These are phyloP conservation scores for Cephalotes varians DNA, from an alignment of 2,888 invertebrate species.

Conservation along the genomic window DNA sequence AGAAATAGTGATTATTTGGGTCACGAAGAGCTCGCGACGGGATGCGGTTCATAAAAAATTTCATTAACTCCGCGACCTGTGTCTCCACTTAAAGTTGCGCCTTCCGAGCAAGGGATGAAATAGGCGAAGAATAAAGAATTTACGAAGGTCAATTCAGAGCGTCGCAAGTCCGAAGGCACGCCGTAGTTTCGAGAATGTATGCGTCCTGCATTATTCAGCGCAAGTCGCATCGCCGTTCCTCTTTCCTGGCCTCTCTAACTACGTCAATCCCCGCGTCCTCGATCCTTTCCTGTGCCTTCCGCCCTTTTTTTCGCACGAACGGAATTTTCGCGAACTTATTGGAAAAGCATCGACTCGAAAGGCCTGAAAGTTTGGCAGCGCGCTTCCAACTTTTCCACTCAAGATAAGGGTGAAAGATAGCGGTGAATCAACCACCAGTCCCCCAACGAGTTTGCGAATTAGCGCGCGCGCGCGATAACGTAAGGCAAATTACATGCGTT, in stretches of 20 bases:
- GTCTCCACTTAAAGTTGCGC: background rate
- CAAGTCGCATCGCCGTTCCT: constrained; percentile 31
- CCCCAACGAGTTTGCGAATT: constrained; percentile 58
- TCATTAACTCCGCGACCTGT: constrained; percentile 55
- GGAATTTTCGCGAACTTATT: constrained; percentile 72
- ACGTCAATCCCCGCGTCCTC: constrained; percentile 16
- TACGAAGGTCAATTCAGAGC: constrained; percentile 64
- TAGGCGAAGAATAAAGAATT: constrained; percentile 61
- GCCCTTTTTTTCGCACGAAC: constrained; percentile 50
- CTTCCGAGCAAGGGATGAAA: background rate
- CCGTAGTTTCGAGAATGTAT: constrained; percentile 55
- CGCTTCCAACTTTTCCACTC: constrained; percentile 60
- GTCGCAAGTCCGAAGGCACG: constrained; percentile 63
- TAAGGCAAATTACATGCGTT: constrained; percentile 43
- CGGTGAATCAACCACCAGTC: constrained; percentile 34
- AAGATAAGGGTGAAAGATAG: constrained; percentile 46
- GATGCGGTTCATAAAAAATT: constrained; percentile 49
- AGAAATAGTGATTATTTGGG: constrained; percentile 34
- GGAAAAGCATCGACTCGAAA: constrained; percentile 68
- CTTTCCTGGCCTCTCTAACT: background rate
- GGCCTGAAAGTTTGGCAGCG: constrained; percentile 59
- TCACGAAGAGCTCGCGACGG: constrained; percentile 25
- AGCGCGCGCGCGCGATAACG: constrained; percentile 56
- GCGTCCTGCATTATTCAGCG: constrained; percentile 70
- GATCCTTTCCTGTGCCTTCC: constrained; percentile 1